Percentiles rank a stretch among this genome's conserved stretches.
phyloP scores from a whole-genome alignment of 2,797 vertebrate species.

The Buceros bicornis region DNA sequence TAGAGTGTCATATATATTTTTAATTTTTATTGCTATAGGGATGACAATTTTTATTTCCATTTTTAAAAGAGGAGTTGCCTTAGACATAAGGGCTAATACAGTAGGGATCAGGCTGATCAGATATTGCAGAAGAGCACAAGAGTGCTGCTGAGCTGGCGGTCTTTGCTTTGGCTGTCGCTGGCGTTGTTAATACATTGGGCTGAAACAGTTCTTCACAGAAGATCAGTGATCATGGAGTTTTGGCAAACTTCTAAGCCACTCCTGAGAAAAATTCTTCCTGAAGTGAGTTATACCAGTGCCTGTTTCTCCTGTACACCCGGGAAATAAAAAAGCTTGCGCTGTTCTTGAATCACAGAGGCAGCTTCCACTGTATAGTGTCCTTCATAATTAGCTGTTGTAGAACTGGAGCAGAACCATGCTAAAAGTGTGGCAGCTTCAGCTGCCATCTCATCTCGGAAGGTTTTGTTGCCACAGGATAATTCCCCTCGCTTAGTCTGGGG shows the following conservation, averaged over 20 bases:
- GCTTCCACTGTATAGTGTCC: background rate
- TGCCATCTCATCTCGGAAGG: background rate
- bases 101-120: background rate
- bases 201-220: background rate
- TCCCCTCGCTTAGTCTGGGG: background rate
- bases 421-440: background rate
- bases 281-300: background rate
- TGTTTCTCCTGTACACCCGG: background rate
- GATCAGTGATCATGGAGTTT: background rate
- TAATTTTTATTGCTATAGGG: background rate
- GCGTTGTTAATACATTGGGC: background rate
- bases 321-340: background rate
- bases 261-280: background rate
- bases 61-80: background rate
- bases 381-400: background rate
- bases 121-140: background rate
- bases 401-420: background rate
- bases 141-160: background rate
- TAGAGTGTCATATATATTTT: background rate
- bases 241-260: background rate
- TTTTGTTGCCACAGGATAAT: background rate
- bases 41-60: background rate
- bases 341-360: background rate
- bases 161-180: background rate
- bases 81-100: background rate